Evolutionary conservation across 2,113 vertebrate species (phyloP).

Genomic region (Pangasianodon gigas): DNA sequence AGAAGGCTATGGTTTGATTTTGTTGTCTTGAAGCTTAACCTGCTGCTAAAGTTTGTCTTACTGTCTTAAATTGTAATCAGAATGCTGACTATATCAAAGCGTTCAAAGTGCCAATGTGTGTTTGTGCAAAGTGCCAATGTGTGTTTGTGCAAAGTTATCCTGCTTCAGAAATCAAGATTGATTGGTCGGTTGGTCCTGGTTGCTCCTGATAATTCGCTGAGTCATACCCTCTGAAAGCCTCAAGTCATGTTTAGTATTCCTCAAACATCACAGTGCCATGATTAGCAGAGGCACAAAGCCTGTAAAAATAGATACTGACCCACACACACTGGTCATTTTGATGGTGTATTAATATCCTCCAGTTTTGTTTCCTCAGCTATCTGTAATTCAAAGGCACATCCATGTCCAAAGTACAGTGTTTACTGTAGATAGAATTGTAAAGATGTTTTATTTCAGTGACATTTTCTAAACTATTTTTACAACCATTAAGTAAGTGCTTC

Average conservation of each 20-base stretch:
- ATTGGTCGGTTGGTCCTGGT: neutral
- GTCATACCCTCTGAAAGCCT: constrained; percentile 19
- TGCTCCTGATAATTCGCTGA: constrained; percentile 12
- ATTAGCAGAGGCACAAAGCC: constrained; percentile 6
- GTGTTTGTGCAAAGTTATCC: neutral
- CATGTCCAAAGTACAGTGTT: neutral
- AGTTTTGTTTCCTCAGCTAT: neutral
- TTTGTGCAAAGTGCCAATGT: neutral
- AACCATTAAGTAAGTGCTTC: neutral
- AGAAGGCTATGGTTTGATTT: neutral
- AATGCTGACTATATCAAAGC: neutral
- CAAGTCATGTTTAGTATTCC: constrained; percentile 27
- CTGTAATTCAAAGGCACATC: neutral
- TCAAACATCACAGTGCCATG: constrained; percentile 4
- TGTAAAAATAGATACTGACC: constrained; percentile 44
- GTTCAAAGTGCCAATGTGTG: neutral
- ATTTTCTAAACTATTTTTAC: neutral
- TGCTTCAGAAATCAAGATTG: neutral
- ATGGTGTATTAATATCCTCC: constrained; percentile 21
- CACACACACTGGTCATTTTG: constrained; percentile 35
- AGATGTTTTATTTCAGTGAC: neutral
- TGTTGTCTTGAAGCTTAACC: neutral
- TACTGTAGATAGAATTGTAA: neutral
- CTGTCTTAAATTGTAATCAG: neutral
- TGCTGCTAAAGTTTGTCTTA: neutral